Evolutionary conservation across 2,888 invertebrate genomes (phyloP).

Genomic region (Rhingia rostrata): DNA sequence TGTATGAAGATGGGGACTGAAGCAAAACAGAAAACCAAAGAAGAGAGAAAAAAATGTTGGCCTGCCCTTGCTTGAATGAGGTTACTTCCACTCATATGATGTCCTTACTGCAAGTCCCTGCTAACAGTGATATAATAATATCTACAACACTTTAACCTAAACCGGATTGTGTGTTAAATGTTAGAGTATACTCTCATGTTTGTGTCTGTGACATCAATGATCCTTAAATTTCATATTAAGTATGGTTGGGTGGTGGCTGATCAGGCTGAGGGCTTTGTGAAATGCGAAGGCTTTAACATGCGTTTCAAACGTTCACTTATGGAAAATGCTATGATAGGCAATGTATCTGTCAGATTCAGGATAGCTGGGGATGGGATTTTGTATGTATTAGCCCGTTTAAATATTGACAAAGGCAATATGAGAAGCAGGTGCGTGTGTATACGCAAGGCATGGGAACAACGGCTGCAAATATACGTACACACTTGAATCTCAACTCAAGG

Average conservation of each 20-base stretch:
- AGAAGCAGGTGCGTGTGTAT: constrained; percentile 41
- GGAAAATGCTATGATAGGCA: constrained; percentile 38
- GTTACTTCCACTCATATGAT: constrained; percentile 36
- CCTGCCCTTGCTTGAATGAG: constrained; percentile 36
- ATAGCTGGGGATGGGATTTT: constrained; percentile 25
- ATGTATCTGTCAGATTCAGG: constrained; percentile 51
- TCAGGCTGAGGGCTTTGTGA: constrained; percentile 33
- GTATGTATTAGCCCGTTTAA: constrained; percentile 48
- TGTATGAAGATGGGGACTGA: constrained; percentile 7
- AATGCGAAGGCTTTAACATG: constrained; percentile 59
- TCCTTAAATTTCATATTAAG: constrained; percentile 63
- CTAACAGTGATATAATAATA: constrained; percentile 34
- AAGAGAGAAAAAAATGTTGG: not conserved
- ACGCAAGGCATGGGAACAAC: constrained; percentile 13
- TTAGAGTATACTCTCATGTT: constrained; percentile 32
- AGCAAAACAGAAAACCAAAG: too few species aligned
- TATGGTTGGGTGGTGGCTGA: constrained; percentile 20
- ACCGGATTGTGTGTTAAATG: constrained; percentile 67
- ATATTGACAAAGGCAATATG: constrained; percentile 60
- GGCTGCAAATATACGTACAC: constrained; percentile 7
- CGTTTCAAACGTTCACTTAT: constrained; percentile 40
- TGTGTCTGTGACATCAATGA: constrained; percentile 66
- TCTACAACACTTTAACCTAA: constrained; percentile 54
- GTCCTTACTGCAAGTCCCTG: constrained; percentile 26
- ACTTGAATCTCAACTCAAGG: constrained; percentile 46